phyloP scores from a whole-genome alignment of 2,797 vertebrate genomes.

The Melanotaenia maccullochi region DNA sequence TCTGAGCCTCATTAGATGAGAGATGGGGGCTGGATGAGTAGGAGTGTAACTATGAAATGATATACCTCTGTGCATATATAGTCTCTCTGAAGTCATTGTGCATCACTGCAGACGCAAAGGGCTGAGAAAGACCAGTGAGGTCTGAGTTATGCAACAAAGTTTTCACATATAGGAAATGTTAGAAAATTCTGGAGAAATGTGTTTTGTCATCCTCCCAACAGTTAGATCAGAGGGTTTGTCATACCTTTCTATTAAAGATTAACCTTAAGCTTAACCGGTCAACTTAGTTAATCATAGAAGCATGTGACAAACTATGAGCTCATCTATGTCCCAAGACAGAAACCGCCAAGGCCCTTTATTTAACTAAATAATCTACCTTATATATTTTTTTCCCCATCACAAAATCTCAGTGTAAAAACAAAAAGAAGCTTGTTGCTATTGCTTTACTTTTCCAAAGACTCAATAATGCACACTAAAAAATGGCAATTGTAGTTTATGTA shows the following conservation, averaged over 20 bases:
- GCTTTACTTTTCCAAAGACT: neutral
- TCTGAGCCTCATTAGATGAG: constrained; percentile 31
- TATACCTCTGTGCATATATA: constrained; percentile 20
- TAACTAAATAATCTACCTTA: neutral
- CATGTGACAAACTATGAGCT: constrained; percentile 1
- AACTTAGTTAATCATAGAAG: neutral
- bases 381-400: neutral
- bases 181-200: neutral
- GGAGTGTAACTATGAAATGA: constrained; percentile 9
- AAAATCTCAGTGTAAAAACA: neutral
- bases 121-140: neutral
- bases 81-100: constrained; percentile 8
- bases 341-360: too few species aligned
- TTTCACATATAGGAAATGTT: neutral
- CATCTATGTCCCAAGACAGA: neutral
- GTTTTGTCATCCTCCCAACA: too few species aligned
- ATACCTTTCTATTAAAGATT: constrained; percentile 1
- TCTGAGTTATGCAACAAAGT: neutral
- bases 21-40: constrained; percentile 34
- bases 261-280: neutral
- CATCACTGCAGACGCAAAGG: constrained; percentile 26
- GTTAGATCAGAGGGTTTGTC: neutral
- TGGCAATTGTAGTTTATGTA: neutral
- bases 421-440: neutral
- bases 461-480: neutral